Evolutionary conservation across 2,888 invertebrate genomes (phyloP).

Genomic region (Belgica antarctica): DNA sequence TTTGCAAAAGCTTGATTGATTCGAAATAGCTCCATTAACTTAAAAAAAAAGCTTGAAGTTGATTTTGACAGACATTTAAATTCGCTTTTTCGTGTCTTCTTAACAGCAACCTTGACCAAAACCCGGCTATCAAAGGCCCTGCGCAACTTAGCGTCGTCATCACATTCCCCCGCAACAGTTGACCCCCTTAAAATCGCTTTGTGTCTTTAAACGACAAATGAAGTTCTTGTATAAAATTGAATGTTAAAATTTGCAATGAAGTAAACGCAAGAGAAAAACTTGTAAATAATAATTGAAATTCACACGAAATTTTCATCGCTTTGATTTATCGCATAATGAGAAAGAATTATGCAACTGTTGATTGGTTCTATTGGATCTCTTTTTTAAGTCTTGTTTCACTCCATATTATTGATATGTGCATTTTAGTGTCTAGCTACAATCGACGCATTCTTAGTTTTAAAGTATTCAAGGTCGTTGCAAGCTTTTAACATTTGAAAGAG

Average conservation of each 20-base stretch:
- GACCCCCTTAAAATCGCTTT: slow-evolving; percentile 12
- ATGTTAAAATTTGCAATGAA: slow-evolving; percentile 20
- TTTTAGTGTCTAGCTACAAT: slow-evolving; percentile 1
- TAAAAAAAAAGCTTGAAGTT: no score
- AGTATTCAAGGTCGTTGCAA: no score
- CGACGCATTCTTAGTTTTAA: background rate
- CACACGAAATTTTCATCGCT: background rate
- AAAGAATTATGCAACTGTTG: background rate
- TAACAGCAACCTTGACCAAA: no score
- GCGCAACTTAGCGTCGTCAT: no score
- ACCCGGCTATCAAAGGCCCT: no score
- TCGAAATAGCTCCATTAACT: no score
- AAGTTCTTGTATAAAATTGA: slow-evolving; percentile 31
- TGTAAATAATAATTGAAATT: slow-evolving; percentile 8
- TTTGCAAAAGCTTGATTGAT: no score
- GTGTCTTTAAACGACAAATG: slow-evolving; percentile 31
- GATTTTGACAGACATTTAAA: no score
- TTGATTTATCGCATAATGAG: background rate
- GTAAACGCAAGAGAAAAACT: background rate
- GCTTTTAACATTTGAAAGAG: no score
- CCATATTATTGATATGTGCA: background rate
- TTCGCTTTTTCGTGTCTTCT: no score
- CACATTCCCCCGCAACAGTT: background rate
- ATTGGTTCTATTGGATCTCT: slow-evolving; percentile 8
- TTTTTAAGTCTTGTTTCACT: background rate